Percentiles rank a stretch among this genome's conserved stretches.
These are phyloP conservation scores for Fragum whitleyi DNA, from an alignment of 2,888 invertebrate genomes.

Conservation along the genomic window DNA sequence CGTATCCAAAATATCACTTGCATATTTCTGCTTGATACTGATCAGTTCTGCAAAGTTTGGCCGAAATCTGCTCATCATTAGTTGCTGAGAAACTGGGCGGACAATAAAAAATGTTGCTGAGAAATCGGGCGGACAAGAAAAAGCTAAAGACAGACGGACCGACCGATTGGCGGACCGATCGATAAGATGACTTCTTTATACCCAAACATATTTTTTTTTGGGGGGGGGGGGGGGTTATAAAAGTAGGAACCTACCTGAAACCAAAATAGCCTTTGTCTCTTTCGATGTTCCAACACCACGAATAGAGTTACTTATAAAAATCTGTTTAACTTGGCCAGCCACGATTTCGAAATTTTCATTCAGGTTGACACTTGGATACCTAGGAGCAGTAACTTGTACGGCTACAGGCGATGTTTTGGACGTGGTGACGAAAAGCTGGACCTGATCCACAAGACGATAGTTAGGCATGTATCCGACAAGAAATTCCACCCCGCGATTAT, in stretches of 20 bases:
- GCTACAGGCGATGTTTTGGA: slow-evolving; percentile 52
- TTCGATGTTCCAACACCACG: slow-evolving; percentile 56
- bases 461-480: slow-evolving; percentile 66
- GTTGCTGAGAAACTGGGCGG: too few relatives aligned
- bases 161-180: too few relatives aligned
- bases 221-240: too few relatives aligned
- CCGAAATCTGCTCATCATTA: too few relatives aligned
- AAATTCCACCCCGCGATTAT: slow-evolving; percentile 66
- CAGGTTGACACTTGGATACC: slow-evolving; percentile 33
- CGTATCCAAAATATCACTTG: too few relatives aligned
- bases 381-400: slow-evolving; percentile 62
- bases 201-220: too few relatives aligned
- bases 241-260: slow-evolving; percentile 46
- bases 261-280: slow-evolving; percentile 57
- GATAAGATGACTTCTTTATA: too few relatives aligned
- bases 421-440: slow-evolving; percentile 70
- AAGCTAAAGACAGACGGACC: too few relatives aligned
- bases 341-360: slow-evolving; percentile 57
- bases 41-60: too few relatives aligned
- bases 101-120: too few relatives aligned
- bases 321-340: slow-evolving; percentile 61
- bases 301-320: slow-evolving; percentile 48
- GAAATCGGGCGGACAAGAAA: too few relatives aligned
- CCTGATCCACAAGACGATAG: slow-evolving; percentile 20
- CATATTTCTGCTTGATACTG: too few relatives aligned